Evolutionary conservation across 2,888 invertebrate species (phyloP).

Genomic region (Acronicta psi): DNA sequence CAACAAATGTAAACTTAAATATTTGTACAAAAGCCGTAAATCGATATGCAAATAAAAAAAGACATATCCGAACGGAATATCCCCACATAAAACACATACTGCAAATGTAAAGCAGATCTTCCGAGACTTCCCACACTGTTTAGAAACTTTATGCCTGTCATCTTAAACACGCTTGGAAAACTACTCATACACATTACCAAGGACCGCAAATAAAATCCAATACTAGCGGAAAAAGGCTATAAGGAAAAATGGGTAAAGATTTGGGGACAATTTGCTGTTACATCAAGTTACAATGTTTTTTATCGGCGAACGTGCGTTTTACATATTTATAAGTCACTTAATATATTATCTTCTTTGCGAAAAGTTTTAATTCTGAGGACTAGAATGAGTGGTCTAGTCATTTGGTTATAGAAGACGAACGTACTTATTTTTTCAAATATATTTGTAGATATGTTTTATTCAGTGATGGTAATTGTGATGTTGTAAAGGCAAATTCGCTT

Average conservation of each 20-base stretch:
- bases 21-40: neutral
- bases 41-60: slow-evolving; percentile 14
- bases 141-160: slow-evolving; percentile 35
- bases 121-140: slow-evolving; percentile 22
- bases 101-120: slow-evolving; percentile 37
- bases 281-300: slow-evolving; percentile 54
- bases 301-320: slow-evolving; percentile 51
- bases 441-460: slow-evolving; percentile 37
- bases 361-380: slow-evolving; percentile 53
- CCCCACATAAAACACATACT: slow-evolving; percentile 17
- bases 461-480: slow-evolving; percentile 22
- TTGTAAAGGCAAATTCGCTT: slow-evolving; percentile 10
- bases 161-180: slow-evolving; percentile 38
- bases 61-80: slow-evolving; percentile 14
- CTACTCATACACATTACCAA: slow-evolving; percentile 33
- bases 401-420: slow-evolving; percentile 24
- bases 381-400: slow-evolving; percentile 23
- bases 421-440: slow-evolving; percentile 7
- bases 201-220: slow-evolving; percentile 42
- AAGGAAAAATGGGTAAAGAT: slow-evolving; percentile 51
- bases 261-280: slow-evolving; percentile 51
- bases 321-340: slow-evolving; percentile 54
- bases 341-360: slow-evolving; percentile 36
- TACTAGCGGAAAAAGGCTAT: slow-evolving; percentile 38
- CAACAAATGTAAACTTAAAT: slow-evolving; percentile 5